Evolutionary conservation across 1,140 invertebrate genomes (phyloP), one percentile per base, ranked within the genome.

Genomic region (Tetragnatha versicolor): DNA sequence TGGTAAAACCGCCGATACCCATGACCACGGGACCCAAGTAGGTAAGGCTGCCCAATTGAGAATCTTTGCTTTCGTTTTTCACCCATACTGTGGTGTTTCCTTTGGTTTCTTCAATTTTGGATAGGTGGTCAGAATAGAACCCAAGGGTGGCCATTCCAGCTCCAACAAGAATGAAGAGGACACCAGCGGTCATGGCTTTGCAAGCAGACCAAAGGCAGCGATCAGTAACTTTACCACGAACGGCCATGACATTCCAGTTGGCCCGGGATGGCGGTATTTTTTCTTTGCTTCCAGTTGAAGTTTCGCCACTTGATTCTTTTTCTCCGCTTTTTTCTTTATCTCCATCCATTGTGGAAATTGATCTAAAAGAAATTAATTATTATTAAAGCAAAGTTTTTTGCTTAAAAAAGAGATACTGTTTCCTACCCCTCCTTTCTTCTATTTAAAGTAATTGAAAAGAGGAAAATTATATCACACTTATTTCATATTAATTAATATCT

Each of bases 21-120:
- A 96, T 96, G 25, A 96, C 92, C 79, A 96, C 94, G 10, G 94
- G 94, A 9, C 94, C 94, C 3, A 93, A 93, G 83, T 95, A 96
- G 0, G 94, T 94, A 0, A 96, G 87, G 84, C 96, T 96, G 86
- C 94, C 95, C 49, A 96, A 88, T 83, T 95, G 93, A 9, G 61
- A 63, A 79, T 81, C 80, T 68, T 75, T 79, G 22, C 66, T 68
- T 29, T 76, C 75, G 66, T 79, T 76, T 51, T 79, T 81, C 27
- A 78, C 76, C 75, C 51, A 69, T 0, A 81, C 42, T 22, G 75
- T 79, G 3, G 58, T 76, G 35, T 79, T 79, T 25, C 76, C 75
- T 53, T 42, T 72, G 29, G 58, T 75, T 60, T 79, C 55, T 66
- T 75, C 65, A 20, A 79, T 51, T 12, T n/a, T 78, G 95, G 88